A percentile compares a stretch with the other conserved stretches of the same genome.
These are phyloP conservation scores for Homalodisca vitripennis DNA, from an alignment of 1,140 invertebrate species.

Conservation along the genomic window DNA sequence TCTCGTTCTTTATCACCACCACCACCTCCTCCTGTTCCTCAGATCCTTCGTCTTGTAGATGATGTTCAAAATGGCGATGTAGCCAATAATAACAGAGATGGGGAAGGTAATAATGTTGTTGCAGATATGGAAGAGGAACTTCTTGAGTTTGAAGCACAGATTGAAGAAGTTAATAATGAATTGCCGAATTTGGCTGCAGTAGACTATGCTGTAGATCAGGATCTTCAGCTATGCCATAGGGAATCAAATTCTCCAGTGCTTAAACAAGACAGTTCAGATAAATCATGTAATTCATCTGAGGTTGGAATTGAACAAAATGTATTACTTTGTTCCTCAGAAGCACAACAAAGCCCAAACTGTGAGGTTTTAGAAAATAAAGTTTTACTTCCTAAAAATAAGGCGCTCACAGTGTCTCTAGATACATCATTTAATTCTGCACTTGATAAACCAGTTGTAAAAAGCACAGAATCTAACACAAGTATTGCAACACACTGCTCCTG, in stretches of 20 bases:
- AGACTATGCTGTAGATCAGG: not conserved
- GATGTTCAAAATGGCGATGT: constrained; percentile 56
- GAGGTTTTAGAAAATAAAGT: too few relatives aligned
- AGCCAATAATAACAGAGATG: constrained; percentile 56
- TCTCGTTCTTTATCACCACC: constrained; percentile 28
- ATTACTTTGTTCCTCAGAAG: too few relatives aligned
- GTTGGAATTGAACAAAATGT: not conserved
- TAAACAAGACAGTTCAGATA: not conserved
- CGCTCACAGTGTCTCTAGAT: too few relatives aligned
- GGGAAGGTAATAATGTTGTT: constrained; percentile 54
- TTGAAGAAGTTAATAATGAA: constrained; percentile 22
- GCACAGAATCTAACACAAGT: not conserved
- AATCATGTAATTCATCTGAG: not conserved
- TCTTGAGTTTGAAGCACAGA: constrained; percentile 30
- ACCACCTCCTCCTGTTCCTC: not conserved
- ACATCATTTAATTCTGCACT: not conserved
- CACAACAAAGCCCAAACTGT: too few relatives aligned
- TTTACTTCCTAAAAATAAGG: too few relatives aligned
- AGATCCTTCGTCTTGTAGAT: constrained; percentile 25
- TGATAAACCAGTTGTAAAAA: not conserved
- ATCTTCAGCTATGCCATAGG: not conserved
- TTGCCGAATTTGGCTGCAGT: not conserved
- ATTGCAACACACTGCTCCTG: not conserved
- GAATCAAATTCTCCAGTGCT: not conserved
- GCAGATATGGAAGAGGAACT: constrained; percentile 38